Evolutionary conservation across 2,888 invertebrate genomes (phyloP), one percentile per base, ranked within the genome.

Genomic region (Perdita meconis): DNA sequence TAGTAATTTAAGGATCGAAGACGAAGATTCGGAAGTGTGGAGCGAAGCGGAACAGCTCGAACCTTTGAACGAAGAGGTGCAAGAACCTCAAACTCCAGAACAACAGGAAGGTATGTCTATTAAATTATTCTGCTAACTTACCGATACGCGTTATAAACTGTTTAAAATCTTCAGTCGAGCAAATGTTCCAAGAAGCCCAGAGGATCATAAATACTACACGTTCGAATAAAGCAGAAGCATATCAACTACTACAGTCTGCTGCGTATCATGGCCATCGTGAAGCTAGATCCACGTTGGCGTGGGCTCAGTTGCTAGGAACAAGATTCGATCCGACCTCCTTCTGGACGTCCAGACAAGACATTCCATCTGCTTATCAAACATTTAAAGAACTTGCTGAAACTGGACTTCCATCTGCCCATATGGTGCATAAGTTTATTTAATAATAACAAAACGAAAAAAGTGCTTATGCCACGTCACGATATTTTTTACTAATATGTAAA

Each of bases 331-430:
- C 89, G 13, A 80, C 86, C 10, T 83, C 89, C 13, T 82, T 86
- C 0, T 81, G 84, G 30, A 76, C 85, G 26, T 88, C 87, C 64
- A 94, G 95, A 47, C 95, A 97, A 86, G 96, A 98, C 91, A 93
- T 98, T 72, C 93, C 95, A 8, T 95, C 94, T 67, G 98, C 98
- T 0, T 95, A 94, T 86, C 93, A 94, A 51, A 95, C 96, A 81
- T 98, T 99, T 89, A 94, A 95, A 74, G 95, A 95, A 84, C 93
- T 98, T 42, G 95, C 96, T 0, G 94, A 95, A 8, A 93, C 94
- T 40, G 99, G 99, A 0, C 94, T 96, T 65, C 95, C 97, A 0
- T 97, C 97, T 87, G 98, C 97, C 12, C 98, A 99, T 93, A 96
- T 98, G 94, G 98, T 96, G 92, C 26, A 65, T 61, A 67, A 40